Conservation (phyloP, 2,113 vertebrate species). For the Pantherophis guttatus region DNA sequence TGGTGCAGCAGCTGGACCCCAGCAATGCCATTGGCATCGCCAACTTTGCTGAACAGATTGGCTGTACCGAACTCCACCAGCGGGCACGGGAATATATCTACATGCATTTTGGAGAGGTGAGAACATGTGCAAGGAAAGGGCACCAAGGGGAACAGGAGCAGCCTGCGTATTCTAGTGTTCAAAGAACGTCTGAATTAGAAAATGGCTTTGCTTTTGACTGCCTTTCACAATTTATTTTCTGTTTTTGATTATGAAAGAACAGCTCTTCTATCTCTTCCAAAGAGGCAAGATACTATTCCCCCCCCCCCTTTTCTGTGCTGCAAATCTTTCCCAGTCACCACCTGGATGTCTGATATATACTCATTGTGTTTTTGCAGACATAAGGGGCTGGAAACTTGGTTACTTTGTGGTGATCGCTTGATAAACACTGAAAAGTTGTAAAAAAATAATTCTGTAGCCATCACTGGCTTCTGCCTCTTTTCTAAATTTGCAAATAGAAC, state of each 20-base stretch:
- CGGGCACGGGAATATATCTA: constrained; percentile 92
- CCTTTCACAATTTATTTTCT: background rate
- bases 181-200: background rate
- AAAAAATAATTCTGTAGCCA: background rate
- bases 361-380: background rate
- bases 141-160: background rate
- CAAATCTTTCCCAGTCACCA: background rate
- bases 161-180: no score
- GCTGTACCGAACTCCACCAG: constrained; percentile 87
- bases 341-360: background rate
- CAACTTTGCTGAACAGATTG: constrained; percentile 90
- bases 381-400: background rate
- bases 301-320: background rate
- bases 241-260: background rate
- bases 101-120: constrained; percentile 92
- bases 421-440: no score
- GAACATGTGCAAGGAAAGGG: rapidly evolving
- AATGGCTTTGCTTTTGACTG: background rate
- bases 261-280: background rate
- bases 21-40: constrained; percentile 96
- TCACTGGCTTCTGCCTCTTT: background rate
- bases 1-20: constrained; percentile 90
- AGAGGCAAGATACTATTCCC: background rate
- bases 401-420: background rate
- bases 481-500: background rate